Conservation (phyloP, 2,113 vertebrate species). For the Andinoacara biseriatus region DNA sequence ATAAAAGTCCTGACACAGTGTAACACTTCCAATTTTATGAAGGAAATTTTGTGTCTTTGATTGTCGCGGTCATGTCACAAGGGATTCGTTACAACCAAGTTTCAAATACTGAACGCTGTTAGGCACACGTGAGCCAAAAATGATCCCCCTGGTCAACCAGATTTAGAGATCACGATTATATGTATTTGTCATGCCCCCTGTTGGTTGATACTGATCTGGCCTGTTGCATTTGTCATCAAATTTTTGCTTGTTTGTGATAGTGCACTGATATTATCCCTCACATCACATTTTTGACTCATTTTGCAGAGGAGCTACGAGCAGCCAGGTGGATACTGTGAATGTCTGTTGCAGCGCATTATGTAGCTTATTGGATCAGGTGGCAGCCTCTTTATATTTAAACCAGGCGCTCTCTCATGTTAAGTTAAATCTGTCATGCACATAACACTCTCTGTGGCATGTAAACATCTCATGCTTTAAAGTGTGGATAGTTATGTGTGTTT, state of each 20-base stretch:
- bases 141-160: not conserved
- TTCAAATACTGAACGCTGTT: not conserved
- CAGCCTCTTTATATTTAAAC: not conserved
- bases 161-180: not conserved
- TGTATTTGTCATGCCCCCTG: conserved; percentile 34
- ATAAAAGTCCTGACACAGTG: not conserved
- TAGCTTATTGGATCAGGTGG: conserved; percentile 63
- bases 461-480: conserved; percentile 55
- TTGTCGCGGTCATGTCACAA: conserved; percentile 11
- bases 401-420: conserved; percentile 51
- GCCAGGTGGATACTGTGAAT: conserved; percentile 13
- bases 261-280: not conserved
- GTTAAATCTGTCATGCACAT: conserved; percentile 19
- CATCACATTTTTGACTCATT: not conserved
- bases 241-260: not conserved
- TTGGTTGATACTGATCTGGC: conserved; percentile 7
- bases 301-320: not conserved
- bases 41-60: not conserved
- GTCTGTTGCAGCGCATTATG: conserved; percentile 25
- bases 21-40: not conserved
- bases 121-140: not conserved
- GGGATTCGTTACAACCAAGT: conserved; percentile 18
- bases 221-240: not conserved
- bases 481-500: conserved; percentile 33
- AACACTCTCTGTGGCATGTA: conserved; percentile 31